phyloP scores from a whole-genome alignment of 2,113 vertebrate species.

The Fulmarus glacialis region DNA sequence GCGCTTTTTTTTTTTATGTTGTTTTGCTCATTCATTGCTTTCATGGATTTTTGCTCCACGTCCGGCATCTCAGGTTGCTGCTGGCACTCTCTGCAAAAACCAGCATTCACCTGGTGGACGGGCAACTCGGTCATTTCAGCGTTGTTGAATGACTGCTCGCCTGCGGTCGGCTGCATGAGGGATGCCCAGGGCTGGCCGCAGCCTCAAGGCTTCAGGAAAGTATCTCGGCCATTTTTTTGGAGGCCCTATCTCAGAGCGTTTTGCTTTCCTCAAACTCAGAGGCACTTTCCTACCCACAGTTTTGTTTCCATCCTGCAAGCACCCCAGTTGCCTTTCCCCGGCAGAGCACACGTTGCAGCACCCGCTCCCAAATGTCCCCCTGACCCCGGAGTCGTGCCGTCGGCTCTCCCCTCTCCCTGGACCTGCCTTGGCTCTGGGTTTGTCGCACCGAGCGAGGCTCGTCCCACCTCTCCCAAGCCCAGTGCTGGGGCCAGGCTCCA shows the following conservation, averaged over 20 bases:
- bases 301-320: background rate
- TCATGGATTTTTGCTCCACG: background rate
- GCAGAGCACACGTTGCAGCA: background rate
- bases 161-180: background rate
- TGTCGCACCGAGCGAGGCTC: background rate
- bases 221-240: background rate
- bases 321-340: background rate
- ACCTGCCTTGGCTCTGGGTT: background rate
- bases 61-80: background rate
- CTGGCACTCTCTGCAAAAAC: background rate
- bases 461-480: background rate
- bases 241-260: background rate
- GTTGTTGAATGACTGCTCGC: fast-evolving
- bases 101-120: background rate
- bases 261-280: background rate
- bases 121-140: background rate
- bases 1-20: background rate
- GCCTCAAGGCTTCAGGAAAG: background rate
- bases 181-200: background rate
- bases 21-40: background rate
- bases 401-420: background rate
- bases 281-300: background rate
- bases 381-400: background rate
- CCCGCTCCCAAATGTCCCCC: background rate
- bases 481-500: background rate